Conservation (phyloP, 2,888 invertebrate species). For the Apotomis capreana region DNA sequence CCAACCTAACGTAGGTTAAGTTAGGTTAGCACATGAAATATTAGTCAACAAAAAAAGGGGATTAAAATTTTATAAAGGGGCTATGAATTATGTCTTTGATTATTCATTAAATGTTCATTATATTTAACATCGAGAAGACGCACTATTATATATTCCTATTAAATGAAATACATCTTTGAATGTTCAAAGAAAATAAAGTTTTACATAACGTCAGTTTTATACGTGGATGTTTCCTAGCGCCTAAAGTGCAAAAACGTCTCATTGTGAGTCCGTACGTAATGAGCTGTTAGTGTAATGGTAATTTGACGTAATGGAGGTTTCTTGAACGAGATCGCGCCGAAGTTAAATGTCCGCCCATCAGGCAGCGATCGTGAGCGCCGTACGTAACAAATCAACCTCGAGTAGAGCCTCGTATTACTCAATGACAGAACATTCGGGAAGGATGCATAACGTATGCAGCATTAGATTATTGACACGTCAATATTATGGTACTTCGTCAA, state of each 20-base stretch:
- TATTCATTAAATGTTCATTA: no score
- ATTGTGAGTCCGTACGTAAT: constrained; percentile 24
- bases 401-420: constrained; percentile 57
- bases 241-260: constrained; percentile 9
- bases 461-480: constrained; percentile 14
- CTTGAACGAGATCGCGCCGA: constrained; percentile 45
- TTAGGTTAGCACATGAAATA: no score
- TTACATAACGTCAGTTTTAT: no score
- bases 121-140: no score
- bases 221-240: no score
- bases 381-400: constrained; percentile 63
- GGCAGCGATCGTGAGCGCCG: constrained; percentile 56
- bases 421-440: constrained; percentile 47
- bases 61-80: no score
- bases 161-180: no score
- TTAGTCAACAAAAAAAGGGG: no score
- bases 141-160: no score
- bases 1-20: no score
- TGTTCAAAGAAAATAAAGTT: no score
- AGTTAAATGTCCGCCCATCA: constrained; percentile 61
- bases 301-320: constrained; percentile 42
- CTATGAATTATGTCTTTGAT: no score
- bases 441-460: constrained; percentile 28
- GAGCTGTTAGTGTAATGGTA: constrained; percentile 39
- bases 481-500: constrained; percentile 18